Conservation (phyloP, 2,888 invertebrate species). For the Sphaerophoria rueppellii region DNA sequence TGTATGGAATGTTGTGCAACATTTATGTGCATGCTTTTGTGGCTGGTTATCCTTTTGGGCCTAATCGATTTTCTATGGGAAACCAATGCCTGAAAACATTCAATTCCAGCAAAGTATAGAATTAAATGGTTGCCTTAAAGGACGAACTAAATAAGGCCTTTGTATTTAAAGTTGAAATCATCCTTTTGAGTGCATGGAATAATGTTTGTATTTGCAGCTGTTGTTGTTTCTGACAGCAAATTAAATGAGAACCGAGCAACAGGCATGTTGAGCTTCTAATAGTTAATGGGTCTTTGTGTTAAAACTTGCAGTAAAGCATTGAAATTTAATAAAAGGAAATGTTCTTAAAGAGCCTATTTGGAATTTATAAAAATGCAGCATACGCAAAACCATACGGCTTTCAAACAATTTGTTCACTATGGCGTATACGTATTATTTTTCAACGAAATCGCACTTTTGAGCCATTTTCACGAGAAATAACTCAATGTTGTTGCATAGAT, state of each 20-base stretch:
- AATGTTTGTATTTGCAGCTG: not conserved
- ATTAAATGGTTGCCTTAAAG: not conserved
- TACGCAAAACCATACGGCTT: too few relatives aligned
- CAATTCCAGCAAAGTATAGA: not conserved
- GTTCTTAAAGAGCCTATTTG: too few relatives aligned
- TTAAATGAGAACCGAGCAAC: not conserved
- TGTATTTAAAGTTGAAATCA: not conserved
- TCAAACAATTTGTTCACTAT: too few relatives aligned
- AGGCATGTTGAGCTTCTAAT: too few relatives aligned
- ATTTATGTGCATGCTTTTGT: not conserved
- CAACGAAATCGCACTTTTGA: too few relatives aligned
- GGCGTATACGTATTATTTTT: too few relatives aligned
- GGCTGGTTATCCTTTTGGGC: not conserved
- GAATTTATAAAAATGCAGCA: too few relatives aligned
- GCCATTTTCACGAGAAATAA: too few relatives aligned
- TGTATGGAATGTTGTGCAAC: not conserved
- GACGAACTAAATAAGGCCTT: not conserved
- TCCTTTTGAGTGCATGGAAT: not conserved
- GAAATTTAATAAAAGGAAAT: too few relatives aligned
- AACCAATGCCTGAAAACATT: not conserved
- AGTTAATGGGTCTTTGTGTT: too few relatives aligned
- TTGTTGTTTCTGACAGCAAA: not conserved
- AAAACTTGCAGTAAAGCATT: too few relatives aligned
- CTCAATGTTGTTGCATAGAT: too few relatives aligned
- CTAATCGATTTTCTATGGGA: slow-evolving; percentile 31